Base-by-base conservation (phyloP, 2,797 vertebrate genomes). In the Heliangelus exortis region DNA sequence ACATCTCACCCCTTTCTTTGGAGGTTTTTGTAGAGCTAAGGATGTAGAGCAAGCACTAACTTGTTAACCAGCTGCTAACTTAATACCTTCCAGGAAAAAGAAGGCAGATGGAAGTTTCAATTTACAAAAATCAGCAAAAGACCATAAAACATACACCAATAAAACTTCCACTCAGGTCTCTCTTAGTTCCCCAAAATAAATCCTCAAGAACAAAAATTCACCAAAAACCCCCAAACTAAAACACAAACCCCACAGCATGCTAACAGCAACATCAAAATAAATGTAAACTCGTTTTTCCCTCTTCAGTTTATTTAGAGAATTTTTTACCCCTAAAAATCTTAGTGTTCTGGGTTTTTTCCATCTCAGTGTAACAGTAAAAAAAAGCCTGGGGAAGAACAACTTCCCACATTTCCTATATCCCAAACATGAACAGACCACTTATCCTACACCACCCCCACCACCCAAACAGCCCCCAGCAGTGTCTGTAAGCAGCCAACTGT, bases 221-320 rank as follows among this genome's bases (percentile, higher is more conserved):
- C 8, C 34, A 34, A 5, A 43, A 90, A 59, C 36, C 39, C 51
- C 33, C 45, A 50, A 23, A 2, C 3, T 12, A 48, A 62, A 58
- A 2, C 39, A 29, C 26, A 77, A 28, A 77, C 18, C 0, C 2
- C 31, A 69, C 0, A 45, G 11, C 79, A 41, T 16, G 19, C 22
- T 31, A 53, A 26, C 10, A 53, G 18, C 19, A 21, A 10, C 47
- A 47, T 34, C 13, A 55, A 55, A 66, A 26, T 5, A 23, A 50
- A 25, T 0, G 4, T 19, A 36, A 33, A 29, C 26, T 83, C n/a
- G 5, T 61, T 87, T 53, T 21, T 41, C 29, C 10, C 14, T 45
- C 45, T 47, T 29, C 26, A 43, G n/a, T 22, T 25, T 28, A 68
- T 41, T 74, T 61, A 51, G 66, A 23, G 19, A 45, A 15, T 9